Conservation (phyloP, 2,113 vertebrate genomes). For the Sinocyclocheilus anshuiensis region DNA sequence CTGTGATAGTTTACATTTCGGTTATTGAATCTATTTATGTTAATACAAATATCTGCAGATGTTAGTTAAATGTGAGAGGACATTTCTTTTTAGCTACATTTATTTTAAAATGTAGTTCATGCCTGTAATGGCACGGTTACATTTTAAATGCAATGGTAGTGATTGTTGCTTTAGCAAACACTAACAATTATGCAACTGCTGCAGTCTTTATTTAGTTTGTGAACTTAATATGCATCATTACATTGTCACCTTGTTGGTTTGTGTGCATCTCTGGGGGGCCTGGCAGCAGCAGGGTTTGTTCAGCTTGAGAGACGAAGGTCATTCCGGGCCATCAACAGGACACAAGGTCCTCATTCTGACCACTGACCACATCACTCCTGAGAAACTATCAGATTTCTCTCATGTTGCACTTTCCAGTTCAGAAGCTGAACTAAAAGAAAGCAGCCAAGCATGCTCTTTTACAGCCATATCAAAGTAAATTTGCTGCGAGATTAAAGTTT, state of each 20-base stretch:
- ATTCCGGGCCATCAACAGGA: slow-evolving; percentile 29
- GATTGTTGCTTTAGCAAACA: too few relatives aligned
- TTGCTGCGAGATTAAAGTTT: slow-evolving; percentile 69
- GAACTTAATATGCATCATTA: not conserved
- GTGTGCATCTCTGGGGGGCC: not conserved
- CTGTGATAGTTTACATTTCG: not conserved
- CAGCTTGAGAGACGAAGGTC: slow-evolving; percentile 31
- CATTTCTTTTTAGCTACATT: not conserved
- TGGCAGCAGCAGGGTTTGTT: slow-evolving; percentile 16
- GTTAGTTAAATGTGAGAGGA: not conserved
- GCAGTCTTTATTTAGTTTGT: not conserved
- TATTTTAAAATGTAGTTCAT: not conserved
- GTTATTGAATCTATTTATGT: too few relatives aligned
- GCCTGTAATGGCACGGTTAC: not conserved
- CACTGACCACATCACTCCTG: slow-evolving; percentile 69
- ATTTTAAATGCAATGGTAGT: not conserved
- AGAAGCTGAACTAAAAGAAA: slow-evolving; percentile 74
- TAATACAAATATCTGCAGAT: not conserved
- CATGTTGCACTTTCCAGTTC: slow-evolving; percentile 70
- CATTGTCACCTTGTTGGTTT: not conserved
- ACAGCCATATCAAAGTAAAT: slow-evolving; percentile 73
- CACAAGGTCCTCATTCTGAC: slow-evolving; percentile 60
- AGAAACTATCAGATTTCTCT: slow-evolving; percentile 65
- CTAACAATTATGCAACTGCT: not conserved
- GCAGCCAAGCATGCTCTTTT: slow-evolving; percentile 69